These are phyloP conservation scores for Zaprionus bogoriensis DNA, from an alignment of 2,888 invertebrate genomes.

Conservation along the genomic window DNA sequence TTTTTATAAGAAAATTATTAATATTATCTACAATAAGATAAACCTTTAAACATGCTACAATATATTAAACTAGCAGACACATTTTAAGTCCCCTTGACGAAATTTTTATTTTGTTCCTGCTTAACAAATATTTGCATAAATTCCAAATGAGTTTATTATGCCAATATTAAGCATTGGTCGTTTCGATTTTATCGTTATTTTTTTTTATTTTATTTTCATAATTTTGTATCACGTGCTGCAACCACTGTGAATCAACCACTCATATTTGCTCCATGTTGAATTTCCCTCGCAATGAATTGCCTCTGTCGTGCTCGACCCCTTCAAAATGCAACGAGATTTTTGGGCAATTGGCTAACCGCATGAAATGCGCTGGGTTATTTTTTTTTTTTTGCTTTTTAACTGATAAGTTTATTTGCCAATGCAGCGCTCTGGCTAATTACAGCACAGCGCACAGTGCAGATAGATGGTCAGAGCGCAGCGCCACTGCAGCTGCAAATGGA, in stretches of 20 bases:
- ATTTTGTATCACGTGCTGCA: neutral
- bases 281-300: neutral
- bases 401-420: conserved; percentile 19
- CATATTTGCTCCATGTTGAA: neutral
- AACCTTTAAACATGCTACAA: too few species aligned
- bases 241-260: neutral
- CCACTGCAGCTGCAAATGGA: conserved; percentile 21
- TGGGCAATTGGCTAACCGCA: conserved; percentile 3
- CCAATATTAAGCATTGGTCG: too few species aligned
- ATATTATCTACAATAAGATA: too few species aligned
- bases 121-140: too few species aligned
- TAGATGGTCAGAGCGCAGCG: conserved; percentile 2
- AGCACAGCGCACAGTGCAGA: conserved; percentile 22
- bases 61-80: too few species aligned
- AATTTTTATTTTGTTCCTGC: too few species aligned
- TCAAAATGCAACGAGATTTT: conserved; percentile 1
- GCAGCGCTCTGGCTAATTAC: conserved; percentile 36
- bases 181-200: too few species aligned
- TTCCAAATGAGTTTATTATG: too few species aligned
- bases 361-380: conserved; percentile 13
- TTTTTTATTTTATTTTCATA: neutral
- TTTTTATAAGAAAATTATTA: too few species aligned
- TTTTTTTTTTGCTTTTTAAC: too few species aligned
- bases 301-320: neutral
- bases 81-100: too few species aligned